Conservation (phyloP, 2,797 vertebrate species). For the Muraenolepis orangiensis region DNA sequence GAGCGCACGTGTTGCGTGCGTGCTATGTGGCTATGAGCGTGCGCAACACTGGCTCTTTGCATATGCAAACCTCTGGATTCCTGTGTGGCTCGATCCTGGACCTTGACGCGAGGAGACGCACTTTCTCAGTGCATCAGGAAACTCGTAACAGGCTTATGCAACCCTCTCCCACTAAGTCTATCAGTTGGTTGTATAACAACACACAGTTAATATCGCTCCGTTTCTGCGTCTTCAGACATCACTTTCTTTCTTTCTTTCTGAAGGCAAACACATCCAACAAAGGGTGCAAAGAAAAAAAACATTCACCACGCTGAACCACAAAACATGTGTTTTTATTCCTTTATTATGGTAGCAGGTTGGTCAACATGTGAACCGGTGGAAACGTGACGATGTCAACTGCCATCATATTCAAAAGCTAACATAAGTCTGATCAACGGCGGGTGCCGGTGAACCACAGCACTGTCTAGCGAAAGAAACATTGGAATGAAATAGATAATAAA, state of each 20-base stretch:
- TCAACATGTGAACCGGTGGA: no score
- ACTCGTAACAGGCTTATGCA: slow-evolving; percentile 1
- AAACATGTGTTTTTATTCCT: slow-evolving; percentile 41
- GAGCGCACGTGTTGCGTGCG: background rate
- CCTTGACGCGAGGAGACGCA: background rate
- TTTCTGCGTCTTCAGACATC: background rate
- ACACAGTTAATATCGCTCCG: background rate
- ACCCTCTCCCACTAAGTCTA: background rate
- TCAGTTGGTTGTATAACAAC: background rate
- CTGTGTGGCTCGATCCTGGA: background rate
- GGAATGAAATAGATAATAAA: slow-evolving; percentile 23
- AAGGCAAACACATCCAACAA: background rate
- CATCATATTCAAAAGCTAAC: slow-evolving; percentile 48
- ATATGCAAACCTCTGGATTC: background rate
- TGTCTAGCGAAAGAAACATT: slow-evolving; percentile 13
- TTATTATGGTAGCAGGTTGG: slow-evolving; percentile 65
- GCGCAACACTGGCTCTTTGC: background rate
- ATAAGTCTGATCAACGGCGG: slow-evolving; percentile 26
- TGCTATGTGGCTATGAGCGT: background rate
- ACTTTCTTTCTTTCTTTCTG: no score
- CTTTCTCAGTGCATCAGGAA: background rate
- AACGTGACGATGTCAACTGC: slow-evolving; percentile 30
- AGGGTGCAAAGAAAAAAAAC: background rate
- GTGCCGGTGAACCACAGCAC: slow-evolving; percentile 25
- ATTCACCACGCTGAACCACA: slow-evolving; percentile 24